These are phyloP conservation scores for Drosophila affinis DNA, from an alignment of 2,888 invertebrate genomes.

Conservation along the genomic window DNA sequence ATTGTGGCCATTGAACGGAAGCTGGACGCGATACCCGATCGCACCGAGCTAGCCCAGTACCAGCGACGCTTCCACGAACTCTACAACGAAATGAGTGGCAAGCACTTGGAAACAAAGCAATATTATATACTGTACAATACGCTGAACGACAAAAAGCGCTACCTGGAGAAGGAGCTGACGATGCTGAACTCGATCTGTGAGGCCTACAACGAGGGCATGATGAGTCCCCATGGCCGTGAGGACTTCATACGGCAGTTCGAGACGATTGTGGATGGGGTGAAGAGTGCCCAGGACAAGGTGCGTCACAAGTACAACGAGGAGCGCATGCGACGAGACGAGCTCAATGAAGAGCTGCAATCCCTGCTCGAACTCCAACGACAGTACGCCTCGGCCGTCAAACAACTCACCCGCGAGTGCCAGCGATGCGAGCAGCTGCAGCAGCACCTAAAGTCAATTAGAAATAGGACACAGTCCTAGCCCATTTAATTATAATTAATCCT, in stretches of 20 bases:
- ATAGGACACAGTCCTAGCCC: conserved; percentile 26
- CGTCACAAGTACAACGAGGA: conserved; percentile 87
- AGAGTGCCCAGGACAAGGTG: conserved; percentile 92
- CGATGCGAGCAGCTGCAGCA: conserved; percentile 86
- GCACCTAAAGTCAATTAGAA: conserved; percentile 82
- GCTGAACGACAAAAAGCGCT: conserved; percentile 95
- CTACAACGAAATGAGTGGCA: conserved; percentile 97
- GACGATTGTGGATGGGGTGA: conserved; percentile 94
- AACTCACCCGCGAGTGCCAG: conserved; percentile 90
- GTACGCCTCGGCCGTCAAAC: conserved; percentile 90
- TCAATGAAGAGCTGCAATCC: conserved; percentile 86
- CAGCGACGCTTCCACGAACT: conserved; percentile 97
- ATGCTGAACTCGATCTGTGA: conserved; percentile 95
- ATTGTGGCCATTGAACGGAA: conserved; percentile 92
- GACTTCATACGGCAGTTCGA: conserved; percentile 96
- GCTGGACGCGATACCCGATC: conserved; percentile 95
- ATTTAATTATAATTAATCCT: conserved; percentile 20
- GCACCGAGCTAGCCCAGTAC: conserved; percentile 97
- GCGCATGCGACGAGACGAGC: conserved; percentile 87
- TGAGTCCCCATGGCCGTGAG: conserved; percentile 90
- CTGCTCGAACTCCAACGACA: conserved; percentile 89
- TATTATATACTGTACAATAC: conserved; percentile 98
- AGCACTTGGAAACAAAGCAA: conserved; percentile 98
- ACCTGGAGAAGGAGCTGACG: conserved; percentile 95
- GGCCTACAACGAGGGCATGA: conserved; percentile 94